These are phyloP conservation scores for Ceratina australensis DNA, from an alignment of 1,140 invertebrate species.

Conservation along the genomic window DNA sequence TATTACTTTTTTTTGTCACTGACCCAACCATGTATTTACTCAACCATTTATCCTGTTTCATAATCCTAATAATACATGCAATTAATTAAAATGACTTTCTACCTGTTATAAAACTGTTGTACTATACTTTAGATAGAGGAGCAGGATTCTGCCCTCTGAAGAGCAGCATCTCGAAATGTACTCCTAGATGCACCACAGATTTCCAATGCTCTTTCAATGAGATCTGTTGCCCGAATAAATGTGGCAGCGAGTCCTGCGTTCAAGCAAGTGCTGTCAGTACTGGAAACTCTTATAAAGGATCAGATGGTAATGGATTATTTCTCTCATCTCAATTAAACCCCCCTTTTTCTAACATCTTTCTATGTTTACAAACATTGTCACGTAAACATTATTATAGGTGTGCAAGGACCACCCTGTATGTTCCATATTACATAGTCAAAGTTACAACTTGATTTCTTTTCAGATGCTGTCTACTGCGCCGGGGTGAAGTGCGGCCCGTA, in stretches of 20 bases:
- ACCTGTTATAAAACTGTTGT: neutral
- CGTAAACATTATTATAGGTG: no score
- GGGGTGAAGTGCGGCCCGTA: constrained; percentile 84
- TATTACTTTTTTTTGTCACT: no score
- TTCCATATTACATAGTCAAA: no score
- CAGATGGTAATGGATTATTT: constrained; percentile 57
- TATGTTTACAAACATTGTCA: no score
- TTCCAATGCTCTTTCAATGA: constrained; percentile 82
- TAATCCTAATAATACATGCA: neutral
- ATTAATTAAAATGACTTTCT: neutral
- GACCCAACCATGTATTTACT: no score
- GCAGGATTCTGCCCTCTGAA: constrained; percentile 82
- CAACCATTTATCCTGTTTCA: no score
- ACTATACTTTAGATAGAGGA: constrained; percentile 65
- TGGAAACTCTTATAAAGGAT: constrained; percentile 70
- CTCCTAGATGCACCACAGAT: constrained; percentile 84
- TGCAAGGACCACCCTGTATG: no score
- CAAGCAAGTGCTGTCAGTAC: constrained; percentile 76
- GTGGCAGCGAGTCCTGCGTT: constrained; percentile 84
- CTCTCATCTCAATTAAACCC: no score
- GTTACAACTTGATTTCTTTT: constrained; percentile 75
- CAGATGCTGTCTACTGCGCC: constrained; percentile 82
- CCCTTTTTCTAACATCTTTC: no score
- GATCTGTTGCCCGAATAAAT: constrained; percentile 86
- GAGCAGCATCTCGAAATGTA: constrained; percentile 83